These are phyloP conservation scores for Calvadosia cruxmelitensis DNA, from an alignment of 30 jellyfish, hydroid and myxozoan genomes.

Conservation along the genomic window DNA sequence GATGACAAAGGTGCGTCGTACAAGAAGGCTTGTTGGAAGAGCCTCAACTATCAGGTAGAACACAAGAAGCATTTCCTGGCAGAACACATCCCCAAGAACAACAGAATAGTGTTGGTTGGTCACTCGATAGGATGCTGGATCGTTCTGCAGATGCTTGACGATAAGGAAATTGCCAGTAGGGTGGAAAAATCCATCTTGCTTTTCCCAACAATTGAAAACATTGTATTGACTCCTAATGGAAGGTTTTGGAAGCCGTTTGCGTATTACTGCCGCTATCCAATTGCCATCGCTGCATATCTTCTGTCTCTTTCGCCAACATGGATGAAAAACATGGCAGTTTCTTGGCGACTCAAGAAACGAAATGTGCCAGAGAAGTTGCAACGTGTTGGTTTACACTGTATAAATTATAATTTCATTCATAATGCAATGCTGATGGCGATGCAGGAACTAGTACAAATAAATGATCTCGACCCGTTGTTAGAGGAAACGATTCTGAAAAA, in stretches of 20 bases:
- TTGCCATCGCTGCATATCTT: conserved; percentile 37
- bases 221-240: conserved; percentile 59
- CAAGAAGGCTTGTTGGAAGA: conserved; percentile 23
- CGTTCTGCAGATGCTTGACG: conserved; percentile 44
- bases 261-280: conserved; percentile 38
- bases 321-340: conserved; percentile 33
- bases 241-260: conserved; percentile 72
- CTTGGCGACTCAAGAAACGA: conserved; percentile 75
- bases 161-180: conserved; percentile 10
- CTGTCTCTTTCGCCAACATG: conserved; percentile 49
- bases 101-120: conserved; percentile 40
- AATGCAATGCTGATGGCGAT: conserved; percentile 69
- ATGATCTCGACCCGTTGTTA: conserved; percentile 27
- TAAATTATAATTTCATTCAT: conserved; percentile 41
- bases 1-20: conserved; percentile 1
- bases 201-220: conserved; percentile 56
- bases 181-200: conserved; percentile 22
- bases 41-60: conserved; percentile 35
- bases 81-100: conserved; percentile 35
- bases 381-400: conserved; percentile 23
- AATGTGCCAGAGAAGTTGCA: conserved; percentile 22
- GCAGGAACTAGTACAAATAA: conserved; percentile 49
- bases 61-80: conserved; percentile 47
- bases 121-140: conserved; percentile 78
- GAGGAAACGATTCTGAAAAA: conserved; percentile 22